Evolutionary conservation across 2,888 invertebrate genomes (phyloP), one percentile per base, ranked within the genome.

Genomic region (Dryococelus australis): DNA sequence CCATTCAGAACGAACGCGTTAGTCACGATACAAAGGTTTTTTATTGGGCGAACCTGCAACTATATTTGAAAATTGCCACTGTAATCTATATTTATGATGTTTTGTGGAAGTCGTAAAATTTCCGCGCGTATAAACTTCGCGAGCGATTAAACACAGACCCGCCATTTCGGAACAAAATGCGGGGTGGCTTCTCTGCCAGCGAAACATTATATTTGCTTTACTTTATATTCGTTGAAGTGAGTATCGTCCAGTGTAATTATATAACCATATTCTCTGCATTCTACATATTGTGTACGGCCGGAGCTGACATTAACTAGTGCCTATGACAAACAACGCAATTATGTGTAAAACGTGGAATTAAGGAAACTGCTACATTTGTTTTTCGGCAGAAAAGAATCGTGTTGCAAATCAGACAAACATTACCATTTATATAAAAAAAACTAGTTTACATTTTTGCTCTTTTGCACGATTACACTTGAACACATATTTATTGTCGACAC

Each of bases 1-100:
- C 65, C 65, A 65, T 65, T 65, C 65, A 65, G 65, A 8, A 65
- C 24, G n/a, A 65, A 6, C 65, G 65, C 65, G 65, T 65, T 65
- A 65, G 65, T 65, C 65, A 65, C 65, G n/a, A 65, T 65, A 65
- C 65, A 16, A 65, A 65, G 65, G 65, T 65, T 65, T 65, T 65
- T 65, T 65, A 65, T 65, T 65, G 65, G 24, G 65, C 65, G n/a
- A 65, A 65, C 65, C 65, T 65, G 65, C 65, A 65, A 65, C 65
- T 65, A 65, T 65, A 65, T 65, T 65, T 20, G 65, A 65, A 65
- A 65, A 65, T 65, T 65, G 65, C 65, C 65, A 65, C 65, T 4
- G 65, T 65, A 65, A 65, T 65, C 65, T 65, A n/a, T 65, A 65
- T 65, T 65, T 65, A 65, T 65, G 65, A 65, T 65, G 65, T n/a